phyloP scores from a whole-genome alignment of 2,888 invertebrate genomes.

The Hipparchia semele region DNA sequence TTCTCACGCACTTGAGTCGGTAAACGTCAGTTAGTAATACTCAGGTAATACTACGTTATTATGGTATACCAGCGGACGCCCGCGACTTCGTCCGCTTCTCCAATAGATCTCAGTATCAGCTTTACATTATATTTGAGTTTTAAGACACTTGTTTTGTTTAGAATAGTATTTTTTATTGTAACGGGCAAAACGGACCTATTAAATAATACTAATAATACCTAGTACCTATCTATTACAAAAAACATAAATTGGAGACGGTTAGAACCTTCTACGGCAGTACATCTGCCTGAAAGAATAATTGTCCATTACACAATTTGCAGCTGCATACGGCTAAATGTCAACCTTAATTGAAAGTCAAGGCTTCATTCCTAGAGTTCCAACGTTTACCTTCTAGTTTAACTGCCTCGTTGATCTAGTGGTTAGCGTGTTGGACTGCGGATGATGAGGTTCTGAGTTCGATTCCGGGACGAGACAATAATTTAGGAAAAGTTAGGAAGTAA shows the following conservation, averaged over 20 bases:
- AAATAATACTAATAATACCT: constrained; percentile 22
- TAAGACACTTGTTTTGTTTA: too few relatives aligned
- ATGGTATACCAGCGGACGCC: too few relatives aligned
- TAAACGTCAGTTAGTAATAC: too few relatives aligned
- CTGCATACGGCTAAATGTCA: constrained; percentile 77
- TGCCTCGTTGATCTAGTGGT: not conserved
- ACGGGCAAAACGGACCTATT: constrained; percentile 35
- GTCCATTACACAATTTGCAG: constrained; percentile 69
- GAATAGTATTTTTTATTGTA: constrained; percentile 17
- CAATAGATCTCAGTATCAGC: too few relatives aligned
- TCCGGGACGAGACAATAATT: too few relatives aligned
- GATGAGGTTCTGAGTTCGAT: too few relatives aligned
- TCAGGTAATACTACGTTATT: too few relatives aligned
- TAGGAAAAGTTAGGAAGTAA: too few relatives aligned
- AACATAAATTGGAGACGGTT: constrained; percentile 55
- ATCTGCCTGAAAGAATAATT: constrained; percentile 69
- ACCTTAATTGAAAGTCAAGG: constrained; percentile 56
- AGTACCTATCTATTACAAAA: constrained; percentile 23
- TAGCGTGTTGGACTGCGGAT: too few relatives aligned
- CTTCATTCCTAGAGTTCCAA: constrained; percentile 13
- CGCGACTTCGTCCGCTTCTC: too few relatives aligned
- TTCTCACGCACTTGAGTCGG: too few relatives aligned
- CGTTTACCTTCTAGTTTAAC: not conserved
- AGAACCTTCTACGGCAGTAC: constrained; percentile 53
- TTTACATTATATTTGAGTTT: too few relatives aligned